These are phyloP conservation scores for Macrochelys suwanniensis DNA, from an alignment of 2,797 vertebrate genomes.

Conservation along the genomic window DNA sequence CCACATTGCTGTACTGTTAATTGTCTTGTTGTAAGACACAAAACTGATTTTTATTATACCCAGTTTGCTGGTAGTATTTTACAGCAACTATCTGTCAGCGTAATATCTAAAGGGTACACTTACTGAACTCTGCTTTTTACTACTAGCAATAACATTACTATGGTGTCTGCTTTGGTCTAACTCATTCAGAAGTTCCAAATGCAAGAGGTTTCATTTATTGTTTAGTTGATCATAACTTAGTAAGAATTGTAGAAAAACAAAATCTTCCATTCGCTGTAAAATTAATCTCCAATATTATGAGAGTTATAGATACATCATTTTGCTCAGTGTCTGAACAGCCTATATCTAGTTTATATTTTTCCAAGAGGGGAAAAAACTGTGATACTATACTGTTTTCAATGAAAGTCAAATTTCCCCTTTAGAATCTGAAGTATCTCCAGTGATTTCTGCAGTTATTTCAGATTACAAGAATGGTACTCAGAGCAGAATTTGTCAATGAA, in stretches of 20 bases:
- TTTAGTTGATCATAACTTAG: not conserved
- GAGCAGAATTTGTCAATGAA: not conserved
- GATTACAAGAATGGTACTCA: not conserved
- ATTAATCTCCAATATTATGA: not conserved
- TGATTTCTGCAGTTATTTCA: not conserved
- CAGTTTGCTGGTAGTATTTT: not conserved
- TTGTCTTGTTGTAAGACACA: not conserved
- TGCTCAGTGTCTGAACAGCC: not conserved
- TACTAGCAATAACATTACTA: not conserved
- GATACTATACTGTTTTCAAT: not conserved
- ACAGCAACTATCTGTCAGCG: not conserved
- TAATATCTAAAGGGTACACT: not conserved
- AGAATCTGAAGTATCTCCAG: not conserved
- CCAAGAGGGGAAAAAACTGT: not conserved
- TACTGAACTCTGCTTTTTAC: not conserved
- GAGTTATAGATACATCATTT: not conserved
- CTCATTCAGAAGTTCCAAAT: not conserved
- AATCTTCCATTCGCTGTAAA: not conserved
- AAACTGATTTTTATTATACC: not conserved
- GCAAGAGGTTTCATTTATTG: not conserved
- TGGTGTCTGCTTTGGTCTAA: not conserved
- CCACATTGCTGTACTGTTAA: not conserved
- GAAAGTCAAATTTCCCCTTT: not conserved
- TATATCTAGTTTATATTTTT: not conserved
- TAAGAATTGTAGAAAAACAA: not conserved